Evolutionary conservation across 2,113 vertebrate genomes (phyloP).

Genomic region (Cyprinodon tularosa): DNA sequence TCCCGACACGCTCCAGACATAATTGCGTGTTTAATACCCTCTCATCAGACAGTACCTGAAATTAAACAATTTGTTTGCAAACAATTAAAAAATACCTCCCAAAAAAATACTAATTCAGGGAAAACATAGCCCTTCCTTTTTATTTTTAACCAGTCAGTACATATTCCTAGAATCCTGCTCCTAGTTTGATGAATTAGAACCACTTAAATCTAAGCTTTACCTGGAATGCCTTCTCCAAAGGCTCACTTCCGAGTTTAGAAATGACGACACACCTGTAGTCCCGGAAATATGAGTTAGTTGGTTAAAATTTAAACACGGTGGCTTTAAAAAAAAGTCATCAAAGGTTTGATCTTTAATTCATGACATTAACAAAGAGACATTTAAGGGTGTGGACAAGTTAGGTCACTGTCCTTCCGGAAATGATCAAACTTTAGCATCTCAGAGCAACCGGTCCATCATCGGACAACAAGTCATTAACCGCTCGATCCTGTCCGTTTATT

Average conservation of each 20-base stretch:
- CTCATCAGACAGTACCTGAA: constrained; percentile 79
- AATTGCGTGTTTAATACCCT: constrained; percentile 78
- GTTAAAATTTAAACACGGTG: not conserved
- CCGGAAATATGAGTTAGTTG: constrained; percentile 24
- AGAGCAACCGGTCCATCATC: constrained; percentile 18
- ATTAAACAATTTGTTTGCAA: constrained; percentile 9
- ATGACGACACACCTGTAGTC: constrained; percentile 46
- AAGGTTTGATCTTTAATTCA: not conserved
- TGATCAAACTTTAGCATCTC: not conserved
- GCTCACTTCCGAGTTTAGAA: constrained; percentile 42
- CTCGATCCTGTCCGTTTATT: not conserved
- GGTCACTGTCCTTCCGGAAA: not conserved
- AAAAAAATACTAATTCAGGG: not conserved
- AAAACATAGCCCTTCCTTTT: not conserved
- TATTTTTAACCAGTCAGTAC: not conserved
- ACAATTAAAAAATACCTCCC: not conserved
- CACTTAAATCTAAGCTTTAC: not conserved
- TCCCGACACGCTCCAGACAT: constrained; percentile 91
- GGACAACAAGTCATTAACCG: constrained; percentile 14
- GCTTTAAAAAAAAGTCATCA: not conserved
- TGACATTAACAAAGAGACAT: not conserved
- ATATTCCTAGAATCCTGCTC: not conserved
- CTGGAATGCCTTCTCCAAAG: not conserved
- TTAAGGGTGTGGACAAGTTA: not conserved
- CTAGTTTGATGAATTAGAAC: not conserved